Conservation (phyloP, 1,140 invertebrate species). For the Cotesia glomerata region DNA sequence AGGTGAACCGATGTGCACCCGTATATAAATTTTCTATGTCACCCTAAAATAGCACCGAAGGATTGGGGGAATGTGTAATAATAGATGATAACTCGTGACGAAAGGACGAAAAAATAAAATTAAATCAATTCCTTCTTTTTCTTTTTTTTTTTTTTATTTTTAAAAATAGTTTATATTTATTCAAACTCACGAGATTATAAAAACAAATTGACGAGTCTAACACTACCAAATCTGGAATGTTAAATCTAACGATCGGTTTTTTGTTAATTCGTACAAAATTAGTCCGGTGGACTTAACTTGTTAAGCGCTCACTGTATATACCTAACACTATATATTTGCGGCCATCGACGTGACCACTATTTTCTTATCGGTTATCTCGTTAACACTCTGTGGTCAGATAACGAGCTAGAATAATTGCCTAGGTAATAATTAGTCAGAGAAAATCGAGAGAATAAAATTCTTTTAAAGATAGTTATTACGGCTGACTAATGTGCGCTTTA, state of each 20-base stretch:
- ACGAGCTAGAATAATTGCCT: too few relatives aligned
- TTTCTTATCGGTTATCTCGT: not conserved
- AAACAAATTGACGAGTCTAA: slow-evolving; percentile 12
- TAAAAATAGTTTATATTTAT: too few relatives aligned
- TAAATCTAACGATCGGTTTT: slow-evolving; percentile 41
- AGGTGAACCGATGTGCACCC: not conserved
- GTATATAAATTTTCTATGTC: not conserved
- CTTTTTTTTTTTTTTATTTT: too few relatives aligned
- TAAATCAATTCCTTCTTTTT: slow-evolving; percentile 10
- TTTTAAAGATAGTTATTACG: too few relatives aligned
- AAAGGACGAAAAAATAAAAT: slow-evolving; percentile 20
- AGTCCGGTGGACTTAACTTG: slow-evolving; percentile 33
- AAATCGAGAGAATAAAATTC: too few relatives aligned
- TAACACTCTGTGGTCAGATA: too few relatives aligned
- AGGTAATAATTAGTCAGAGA: too few relatives aligned
- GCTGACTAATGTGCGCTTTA: too few relatives aligned
- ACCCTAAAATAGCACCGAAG: not conserved
- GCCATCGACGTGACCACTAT: slow-evolving; percentile 1
- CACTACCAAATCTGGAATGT: slow-evolving; percentile 38
- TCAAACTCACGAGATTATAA: not conserved
- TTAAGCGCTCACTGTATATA: slow-evolving; percentile 12
- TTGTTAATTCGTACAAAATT: slow-evolving; percentile 46
- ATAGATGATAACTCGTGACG: slow-evolving; percentile 29
- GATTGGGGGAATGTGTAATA: slow-evolving; percentile 17
- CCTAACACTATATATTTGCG: not conserved